Percentiles rank a stretch among this genome's conserved stretches.
Evolutionary conservation across 2,888 invertebrate species (phyloP).

Genomic region (Seladonia tumulorum): DNA sequence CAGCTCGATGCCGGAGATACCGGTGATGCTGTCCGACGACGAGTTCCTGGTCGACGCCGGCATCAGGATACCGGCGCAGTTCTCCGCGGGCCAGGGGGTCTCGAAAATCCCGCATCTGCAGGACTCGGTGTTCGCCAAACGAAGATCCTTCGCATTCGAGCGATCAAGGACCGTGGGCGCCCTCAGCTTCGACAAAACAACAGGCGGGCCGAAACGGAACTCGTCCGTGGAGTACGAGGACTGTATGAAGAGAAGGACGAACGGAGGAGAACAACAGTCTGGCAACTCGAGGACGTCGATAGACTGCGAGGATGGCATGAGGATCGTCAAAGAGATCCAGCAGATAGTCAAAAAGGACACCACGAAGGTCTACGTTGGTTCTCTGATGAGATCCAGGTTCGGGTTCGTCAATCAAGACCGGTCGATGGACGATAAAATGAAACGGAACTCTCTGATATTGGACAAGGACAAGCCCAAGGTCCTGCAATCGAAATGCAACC

Average conservation of each 20-base stretch:
- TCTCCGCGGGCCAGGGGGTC: slow-evolving; percentile 76
- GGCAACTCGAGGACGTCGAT: slow-evolving; percentile 70
- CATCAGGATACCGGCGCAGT: slow-evolving; percentile 80
- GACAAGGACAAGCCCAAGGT: slow-evolving; percentile 74
- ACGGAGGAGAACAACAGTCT: slow-evolving; percentile 60
- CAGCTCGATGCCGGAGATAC: slow-evolving; percentile 82
- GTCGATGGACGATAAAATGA: slow-evolving; percentile 71
- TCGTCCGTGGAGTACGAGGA: slow-evolving; percentile 76
- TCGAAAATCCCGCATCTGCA: slow-evolving; percentile 81
- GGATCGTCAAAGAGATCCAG: slow-evolving; percentile 68
- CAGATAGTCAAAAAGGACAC: slow-evolving; percentile 62
- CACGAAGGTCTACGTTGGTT: slow-evolving; percentile 62
- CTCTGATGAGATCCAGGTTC: slow-evolving; percentile 66
- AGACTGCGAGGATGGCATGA: slow-evolving; percentile 76
- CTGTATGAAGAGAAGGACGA: slow-evolving; percentile 72
- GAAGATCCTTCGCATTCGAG: slow-evolving; percentile 67
- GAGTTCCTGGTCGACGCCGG: slow-evolving; percentile 83
- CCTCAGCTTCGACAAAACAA: slow-evolving; percentile 65
- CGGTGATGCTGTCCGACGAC: slow-evolving; percentile 80
- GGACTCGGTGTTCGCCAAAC: slow-evolving; percentile 77
- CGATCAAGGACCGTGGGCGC: slow-evolving; percentile 60
- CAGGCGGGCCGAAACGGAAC: slow-evolving; percentile 69
- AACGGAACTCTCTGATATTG: slow-evolving; percentile 72
- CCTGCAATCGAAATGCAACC: slow-evolving; percentile 66
- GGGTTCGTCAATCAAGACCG: slow-evolving; percentile 60